Base-by-base conservation (phyloP, 92 coral and sea anemone genomes). In the Phenganax marumi region DNA sequence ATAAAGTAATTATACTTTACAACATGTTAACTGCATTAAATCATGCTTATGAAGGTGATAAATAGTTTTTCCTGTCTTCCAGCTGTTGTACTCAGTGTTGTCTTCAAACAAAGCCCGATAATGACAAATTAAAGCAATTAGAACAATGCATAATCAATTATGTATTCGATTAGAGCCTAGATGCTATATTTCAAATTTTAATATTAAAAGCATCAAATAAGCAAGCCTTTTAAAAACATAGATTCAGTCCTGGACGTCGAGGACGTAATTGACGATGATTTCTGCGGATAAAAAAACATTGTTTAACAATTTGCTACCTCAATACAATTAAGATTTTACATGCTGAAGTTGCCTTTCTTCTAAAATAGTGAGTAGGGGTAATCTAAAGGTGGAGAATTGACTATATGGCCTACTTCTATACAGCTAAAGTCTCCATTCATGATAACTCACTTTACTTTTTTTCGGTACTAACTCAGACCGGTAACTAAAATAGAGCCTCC, bases 91-190 rank as follows among this genome's bases (percentile, higher is more conserved):
- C 49, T 66, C 50, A 10, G 9, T 66, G 72, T 66, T 66, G 50
- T 25, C 72, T 66, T 66, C 50, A 66, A 66, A 33, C 72, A 66
- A 66, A 66, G 72, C 72, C 26, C 3, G 49, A 33, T 23, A 66
- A 66, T 66, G 72, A 25, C 72, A 66, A 66, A 66, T 33, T 66
- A 33, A 66, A 21, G 72, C 72, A 25, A 66, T 66, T 33, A 66
- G 18, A 22, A 24, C 50, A 24, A 6, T n/a, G 48, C 6, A 23
- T 66, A 66, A 66, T 64, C 72, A 19, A 66, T 66, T 66, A 66
- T 66, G 33, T 25, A 66, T 66, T 66, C 72, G 24, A 33, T 33
- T 66, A 66, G 72, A 66, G 72, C 72, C 48, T 25, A 25, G 72
- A 1, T 18, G 12, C 26, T 24, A 19, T 64, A 22, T 25, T 66